phyloP scores from a whole-genome alignment of 2,888 invertebrate species.

The Ormyrus pomaceus region DNA sequence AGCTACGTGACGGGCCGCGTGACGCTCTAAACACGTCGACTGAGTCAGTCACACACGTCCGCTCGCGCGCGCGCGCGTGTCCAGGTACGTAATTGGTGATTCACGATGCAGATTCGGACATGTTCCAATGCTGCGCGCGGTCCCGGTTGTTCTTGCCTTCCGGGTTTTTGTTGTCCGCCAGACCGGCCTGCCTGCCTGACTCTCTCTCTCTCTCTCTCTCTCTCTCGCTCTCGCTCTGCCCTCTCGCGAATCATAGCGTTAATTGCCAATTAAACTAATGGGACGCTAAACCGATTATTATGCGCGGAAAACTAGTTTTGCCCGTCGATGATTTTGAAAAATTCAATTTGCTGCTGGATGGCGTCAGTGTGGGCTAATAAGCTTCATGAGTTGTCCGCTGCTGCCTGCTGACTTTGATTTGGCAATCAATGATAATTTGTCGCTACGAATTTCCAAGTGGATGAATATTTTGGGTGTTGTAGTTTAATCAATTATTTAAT shows the following conservation, averaged over 20 bases:
- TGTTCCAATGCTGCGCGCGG: constrained; percentile 23
- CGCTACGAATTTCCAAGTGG: too few species aligned
- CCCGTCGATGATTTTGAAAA: constrained; percentile 6
- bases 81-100: constrained; percentile 45
- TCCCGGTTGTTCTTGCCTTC: constrained; percentile 28
- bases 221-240: too few species aligned
- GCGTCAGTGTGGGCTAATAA: not conserved
- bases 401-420: too few species aligned
- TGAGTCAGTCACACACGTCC: constrained; percentile 43
- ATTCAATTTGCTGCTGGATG: not conserved
- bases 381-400: too few species aligned
- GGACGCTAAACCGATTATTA: constrained; percentile 32
- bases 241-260: constrained; percentile 37
- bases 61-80: constrained; percentile 14
- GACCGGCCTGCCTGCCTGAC: not conserved
- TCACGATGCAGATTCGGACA: constrained; percentile 53
- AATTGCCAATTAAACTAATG: constrained; percentile 52
- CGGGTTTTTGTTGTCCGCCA: constrained; percentile 48
- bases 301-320: constrained; percentile 33
- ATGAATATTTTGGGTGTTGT: too few species aligned
- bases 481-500: too few species aligned
- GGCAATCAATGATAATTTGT: too few species aligned
- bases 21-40: constrained; percentile 17
- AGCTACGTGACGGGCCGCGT: constrained; percentile 9
- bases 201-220: too few species aligned